Conservation (phyloP, 1,140 invertebrate species). For the Whitmania pigra region DNA sequence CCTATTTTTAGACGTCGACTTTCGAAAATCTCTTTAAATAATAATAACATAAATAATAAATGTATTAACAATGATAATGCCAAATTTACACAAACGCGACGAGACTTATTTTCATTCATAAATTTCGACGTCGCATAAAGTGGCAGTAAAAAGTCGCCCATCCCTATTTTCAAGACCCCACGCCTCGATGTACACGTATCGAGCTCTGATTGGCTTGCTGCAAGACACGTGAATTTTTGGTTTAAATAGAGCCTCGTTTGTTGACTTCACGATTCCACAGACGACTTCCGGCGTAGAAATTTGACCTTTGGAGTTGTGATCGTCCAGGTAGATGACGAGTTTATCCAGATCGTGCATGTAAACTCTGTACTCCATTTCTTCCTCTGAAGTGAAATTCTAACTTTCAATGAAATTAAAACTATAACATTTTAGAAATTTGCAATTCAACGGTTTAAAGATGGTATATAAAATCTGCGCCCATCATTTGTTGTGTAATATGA, state of each 20-base stretch:
- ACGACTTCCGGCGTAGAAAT: conserved; percentile 26
- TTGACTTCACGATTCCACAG: conserved; percentile 40
- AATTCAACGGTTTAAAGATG: too few species aligned
- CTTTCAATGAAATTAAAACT: too few species aligned
- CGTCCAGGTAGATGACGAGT: conserved; percentile 46
- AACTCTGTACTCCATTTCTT: too few species aligned
- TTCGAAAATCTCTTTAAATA: too few species aligned
- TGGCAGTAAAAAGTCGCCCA: conserved; percentile 41
- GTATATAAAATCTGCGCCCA: too few species aligned
- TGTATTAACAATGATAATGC: too few species aligned
- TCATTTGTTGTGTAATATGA: too few species aligned
- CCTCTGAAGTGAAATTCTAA: too few species aligned
- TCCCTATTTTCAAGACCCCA: conserved; percentile 41
- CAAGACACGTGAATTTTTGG: conserved; percentile 40
- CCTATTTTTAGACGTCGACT: too few species aligned
- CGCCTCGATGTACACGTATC: conserved; percentile 44
- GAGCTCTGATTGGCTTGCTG: conserved; percentile 34
- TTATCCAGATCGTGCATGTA: conserved; percentile 45
- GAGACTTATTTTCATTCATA: conserved; percentile 29
- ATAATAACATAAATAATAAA: too few species aligned
- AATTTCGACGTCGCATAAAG: conserved; percentile 45
- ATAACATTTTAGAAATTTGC: too few species aligned
- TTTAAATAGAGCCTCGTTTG: conserved; percentile 42
- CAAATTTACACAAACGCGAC: too few species aligned
- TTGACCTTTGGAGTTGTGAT: conserved; percentile 35